Conservation (phyloP, 2,888 invertebrate genomes). For the Eupsilia transversa region DNA sequence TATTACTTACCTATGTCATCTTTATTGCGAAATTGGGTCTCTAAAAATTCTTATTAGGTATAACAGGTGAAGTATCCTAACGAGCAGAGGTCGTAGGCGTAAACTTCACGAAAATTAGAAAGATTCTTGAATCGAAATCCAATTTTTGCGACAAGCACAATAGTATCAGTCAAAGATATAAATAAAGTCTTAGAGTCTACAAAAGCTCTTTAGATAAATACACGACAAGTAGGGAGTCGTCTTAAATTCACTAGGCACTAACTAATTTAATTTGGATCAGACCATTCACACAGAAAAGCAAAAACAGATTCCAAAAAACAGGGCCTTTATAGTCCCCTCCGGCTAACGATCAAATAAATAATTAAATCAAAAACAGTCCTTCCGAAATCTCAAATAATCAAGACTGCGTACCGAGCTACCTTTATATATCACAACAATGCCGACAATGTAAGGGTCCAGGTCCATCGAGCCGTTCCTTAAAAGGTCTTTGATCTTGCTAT, state of each 20-base stretch:
- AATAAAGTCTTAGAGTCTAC: too few relatives aligned
- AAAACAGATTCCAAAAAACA: neutral
- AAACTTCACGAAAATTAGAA: too few relatives aligned
- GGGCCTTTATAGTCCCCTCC: constrained; percentile 7
- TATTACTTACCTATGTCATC: neutral
- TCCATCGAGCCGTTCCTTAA: constrained; percentile 15
- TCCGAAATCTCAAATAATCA: constrained; percentile 49
- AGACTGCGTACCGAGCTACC: constrained; percentile 12
- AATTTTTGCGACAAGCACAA: neutral
- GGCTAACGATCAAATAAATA: constrained; percentile 45
- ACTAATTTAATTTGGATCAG: constrained; percentile 9
- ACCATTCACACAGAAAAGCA: constrained; percentile 2
- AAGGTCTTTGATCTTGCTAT: constrained; percentile 62
- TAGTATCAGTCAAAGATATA: neutral
- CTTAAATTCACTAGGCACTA: neutral
- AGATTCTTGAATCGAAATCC: neutral
- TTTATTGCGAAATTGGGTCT: neutral
- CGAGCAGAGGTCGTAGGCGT: too few relatives aligned
- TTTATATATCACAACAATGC: constrained; percentile 50
- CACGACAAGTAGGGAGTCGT: neutral
- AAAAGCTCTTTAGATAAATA: neutral
- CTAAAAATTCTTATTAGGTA: too few relatives aligned
- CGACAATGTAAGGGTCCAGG: constrained; percentile 14
- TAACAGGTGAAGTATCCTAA: neutral
- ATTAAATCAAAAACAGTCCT: constrained; percentile 48